Conservation (phyloP, 2,888 invertebrate species). For the Artemia sinica region DNA sequence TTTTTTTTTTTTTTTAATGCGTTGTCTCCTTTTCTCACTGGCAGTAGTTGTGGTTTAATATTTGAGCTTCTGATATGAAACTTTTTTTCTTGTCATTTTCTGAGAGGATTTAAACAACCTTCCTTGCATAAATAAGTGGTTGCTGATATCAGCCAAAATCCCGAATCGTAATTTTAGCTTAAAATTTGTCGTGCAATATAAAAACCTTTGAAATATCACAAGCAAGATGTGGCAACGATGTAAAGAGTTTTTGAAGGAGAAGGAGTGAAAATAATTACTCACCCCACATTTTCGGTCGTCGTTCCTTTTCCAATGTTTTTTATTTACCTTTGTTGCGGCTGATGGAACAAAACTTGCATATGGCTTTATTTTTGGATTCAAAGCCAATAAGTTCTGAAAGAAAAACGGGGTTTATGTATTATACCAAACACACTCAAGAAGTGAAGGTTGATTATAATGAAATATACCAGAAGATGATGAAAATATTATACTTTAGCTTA, state of each 20-base stretch:
- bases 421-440: too few species aligned
- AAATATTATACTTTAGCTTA: too few species aligned
- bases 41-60: too few species aligned
- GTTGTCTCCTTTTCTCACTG: too few species aligned
- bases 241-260: not conserved
- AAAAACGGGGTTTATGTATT: too few species aligned
- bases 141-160: slow-evolving; percentile 13
- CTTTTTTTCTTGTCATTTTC: too few species aligned
- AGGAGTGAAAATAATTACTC: slow-evolving; percentile 32
- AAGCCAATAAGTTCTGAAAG: slow-evolving; percentile 58
- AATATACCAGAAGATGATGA: too few species aligned
- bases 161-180: not conserved
- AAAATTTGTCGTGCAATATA: not conserved
- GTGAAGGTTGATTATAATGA: too few species aligned
- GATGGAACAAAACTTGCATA: slow-evolving; percentile 68
- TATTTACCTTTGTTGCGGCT: slow-evolving; percentile 61
- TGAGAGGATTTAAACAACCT: not conserved
- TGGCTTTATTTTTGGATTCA: slow-evolving; percentile 66
- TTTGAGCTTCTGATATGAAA: too few species aligned
- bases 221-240: not conserved
- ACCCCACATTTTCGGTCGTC: slow-evolving; percentile 62
- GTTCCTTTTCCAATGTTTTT: slow-evolving; percentile 90
- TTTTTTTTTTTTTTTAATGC: too few species aligned
- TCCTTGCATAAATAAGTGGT: not conserved
- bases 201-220: slow-evolving; percentile 5